Evolutionary conservation across 2,888 invertebrate genomes (phyloP).

Genomic region (Scaptomyza tumidula): DNA sequence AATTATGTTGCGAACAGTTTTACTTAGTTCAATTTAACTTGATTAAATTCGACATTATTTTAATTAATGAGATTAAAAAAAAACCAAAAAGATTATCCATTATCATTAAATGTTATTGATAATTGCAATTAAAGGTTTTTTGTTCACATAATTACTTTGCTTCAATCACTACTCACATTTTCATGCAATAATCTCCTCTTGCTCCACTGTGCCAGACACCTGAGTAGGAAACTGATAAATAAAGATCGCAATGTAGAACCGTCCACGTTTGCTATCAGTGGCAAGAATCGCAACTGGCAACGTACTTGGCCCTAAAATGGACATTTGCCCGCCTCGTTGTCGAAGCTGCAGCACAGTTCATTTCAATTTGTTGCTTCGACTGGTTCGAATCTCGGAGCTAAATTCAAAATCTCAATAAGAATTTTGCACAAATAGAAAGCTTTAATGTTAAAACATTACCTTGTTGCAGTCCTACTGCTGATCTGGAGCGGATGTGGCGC

Average conservation of each 20-base stretch:
- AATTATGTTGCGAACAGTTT: no score
- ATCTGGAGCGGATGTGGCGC: conserved; percentile 58
- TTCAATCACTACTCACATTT: no score
- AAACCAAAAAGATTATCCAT: no score
- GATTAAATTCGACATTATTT: no score
- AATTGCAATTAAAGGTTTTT: background rate
- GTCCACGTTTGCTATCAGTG: conserved; percentile 63
- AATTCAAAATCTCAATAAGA: conserved; percentile 27
- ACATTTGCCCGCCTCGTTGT: conserved; percentile 28
- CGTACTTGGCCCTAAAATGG: conserved; percentile 81
- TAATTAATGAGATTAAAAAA: no score
- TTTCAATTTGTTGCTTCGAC: conserved; percentile 62
- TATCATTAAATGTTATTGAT: no score
- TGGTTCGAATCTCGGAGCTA: conserved; percentile 45
- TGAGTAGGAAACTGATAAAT: conserved; percentile 78
- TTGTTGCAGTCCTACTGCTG: conserved; percentile 66
- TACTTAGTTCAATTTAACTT: no score
- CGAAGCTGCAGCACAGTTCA: conserved; percentile 64
- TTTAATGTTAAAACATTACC: conserved; percentile 52
- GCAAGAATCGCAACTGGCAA: conserved; percentile 64
- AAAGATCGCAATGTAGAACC: conserved; percentile 69
- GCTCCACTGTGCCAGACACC: conserved; percentile 57
- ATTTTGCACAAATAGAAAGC: conserved; percentile 40
- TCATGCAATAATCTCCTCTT: background rate
- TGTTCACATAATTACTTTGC: background rate